Percentiles rank a stretch among this genome's conserved stretches.
These are phyloP conservation scores for Poecile atricapillus DNA, from an alignment of 2,113 vertebrate genomes.

Conservation along the genomic window DNA sequence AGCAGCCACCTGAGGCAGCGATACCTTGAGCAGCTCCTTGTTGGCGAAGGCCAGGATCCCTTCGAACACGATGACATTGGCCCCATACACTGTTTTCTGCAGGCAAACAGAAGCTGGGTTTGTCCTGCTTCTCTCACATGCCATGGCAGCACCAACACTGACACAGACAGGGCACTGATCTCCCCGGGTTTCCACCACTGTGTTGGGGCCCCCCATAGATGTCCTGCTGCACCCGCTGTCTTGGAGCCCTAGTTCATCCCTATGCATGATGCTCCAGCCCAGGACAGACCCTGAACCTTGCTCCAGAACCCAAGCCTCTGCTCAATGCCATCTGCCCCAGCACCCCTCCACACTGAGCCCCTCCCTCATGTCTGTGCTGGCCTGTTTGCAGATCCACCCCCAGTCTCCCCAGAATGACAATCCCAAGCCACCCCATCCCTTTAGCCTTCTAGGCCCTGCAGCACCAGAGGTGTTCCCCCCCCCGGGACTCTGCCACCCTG, in stretches of 20 bases:
- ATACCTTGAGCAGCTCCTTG: slow-evolving; percentile 90
- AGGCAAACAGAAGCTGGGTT: neutral
- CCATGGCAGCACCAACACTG: accelerated
- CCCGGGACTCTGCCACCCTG: neutral
- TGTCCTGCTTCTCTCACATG: accelerated
- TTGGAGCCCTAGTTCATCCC: too few species aligned
- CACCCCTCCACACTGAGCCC: neutral
- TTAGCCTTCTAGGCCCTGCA: neutral
- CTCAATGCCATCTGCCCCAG: accelerated
- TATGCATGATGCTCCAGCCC: neutral
- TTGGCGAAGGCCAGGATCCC: slow-evolving; percentile 90
- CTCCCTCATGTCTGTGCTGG: accelerated
- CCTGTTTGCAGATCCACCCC: accelerated
- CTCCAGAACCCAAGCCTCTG: neutral
- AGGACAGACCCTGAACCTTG: neutral
- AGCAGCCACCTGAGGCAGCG: neutral
- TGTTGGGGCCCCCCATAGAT: accelerated
- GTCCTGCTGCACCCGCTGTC: accelerated
- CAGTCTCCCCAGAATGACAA: accelerated
- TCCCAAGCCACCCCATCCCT: neutral
- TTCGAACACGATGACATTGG: slow-evolving; percentile 89
- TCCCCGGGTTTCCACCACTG: accelerated
- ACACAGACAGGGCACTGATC: neutral
- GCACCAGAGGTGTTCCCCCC: accelerated
- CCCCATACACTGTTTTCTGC: slow-evolving; percentile 89